A percentile compares a stretch with the other conserved stretches of the same genome.
These are phyloP conservation scores for Perdita meconis DNA, from an alignment of 2,888 invertebrate species.

Conservation along the genomic window DNA sequence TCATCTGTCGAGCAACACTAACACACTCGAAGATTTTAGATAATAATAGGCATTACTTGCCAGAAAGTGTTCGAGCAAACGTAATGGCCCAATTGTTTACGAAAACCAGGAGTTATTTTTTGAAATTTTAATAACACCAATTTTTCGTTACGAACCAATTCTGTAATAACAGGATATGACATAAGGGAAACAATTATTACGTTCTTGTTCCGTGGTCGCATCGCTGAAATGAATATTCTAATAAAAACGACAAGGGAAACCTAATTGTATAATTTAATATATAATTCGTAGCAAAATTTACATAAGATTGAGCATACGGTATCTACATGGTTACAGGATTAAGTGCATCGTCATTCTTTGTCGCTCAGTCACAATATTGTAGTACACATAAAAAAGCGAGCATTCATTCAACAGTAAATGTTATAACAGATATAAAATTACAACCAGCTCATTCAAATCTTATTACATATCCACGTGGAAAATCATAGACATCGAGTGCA, in stretches of 20 bases:
- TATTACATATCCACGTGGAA: not conserved
- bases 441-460: not conserved
- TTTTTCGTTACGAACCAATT: too few relatives aligned
- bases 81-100: too few relatives aligned
- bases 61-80: not conserved
- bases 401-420: not conserved
- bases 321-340: slow-evolving; percentile 20
- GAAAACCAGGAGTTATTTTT: too few relatives aligned
- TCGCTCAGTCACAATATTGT: slow-evolving; percentile 38
- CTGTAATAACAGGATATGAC: too few relatives aligned
- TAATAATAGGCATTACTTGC: slow-evolving; percentile 8
- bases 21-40: slow-evolving; percentile 19
- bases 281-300: not conserved
- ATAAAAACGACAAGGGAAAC: not conserved
- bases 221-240: not conserved
- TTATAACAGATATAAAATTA: not conserved
- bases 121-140: too few relatives aligned
- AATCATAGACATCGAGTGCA: slow-evolving; percentile 3
- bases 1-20: not conserved
- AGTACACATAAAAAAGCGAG: not conserved
- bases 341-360: not conserved
- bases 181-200: too few relatives aligned
- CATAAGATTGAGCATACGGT: slow-evolving; percentile 4
- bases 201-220: too few relatives aligned
- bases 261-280: not conserved